A percentile compares a stretch with the other conserved stretches of the same genome.
These are phyloP conservation scores for Blennius ocellaris DNA, from an alignment of 2,113 vertebrate genomes.

Conservation along the genomic window DNA sequence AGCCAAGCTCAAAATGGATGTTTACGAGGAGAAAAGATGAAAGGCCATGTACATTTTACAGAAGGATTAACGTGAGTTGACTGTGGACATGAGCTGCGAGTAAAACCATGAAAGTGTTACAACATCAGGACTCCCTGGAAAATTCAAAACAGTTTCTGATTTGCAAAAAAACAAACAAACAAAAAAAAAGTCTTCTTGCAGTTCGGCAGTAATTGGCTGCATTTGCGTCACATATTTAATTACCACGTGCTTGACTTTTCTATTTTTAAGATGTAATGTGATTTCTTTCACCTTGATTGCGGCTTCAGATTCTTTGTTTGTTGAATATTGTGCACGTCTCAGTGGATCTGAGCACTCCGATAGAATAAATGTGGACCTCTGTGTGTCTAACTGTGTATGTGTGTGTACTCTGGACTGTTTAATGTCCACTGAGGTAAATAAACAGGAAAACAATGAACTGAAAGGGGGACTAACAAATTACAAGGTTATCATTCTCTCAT, in stretches of 20 bases:
- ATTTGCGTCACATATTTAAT: too few relatives aligned
- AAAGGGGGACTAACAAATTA: slow-evolving; percentile 21
- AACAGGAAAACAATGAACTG: slow-evolving; percentile 10
- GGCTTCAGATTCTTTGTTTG: background rate
- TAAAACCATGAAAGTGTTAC: slow-evolving; percentile 34
- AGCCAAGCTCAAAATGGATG: slow-evolving; percentile 51
- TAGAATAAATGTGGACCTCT: background rate
- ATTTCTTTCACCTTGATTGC: background rate
- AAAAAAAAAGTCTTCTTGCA: too few relatives aligned
- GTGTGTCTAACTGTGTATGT: background rate
- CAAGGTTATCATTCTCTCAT: slow-evolving; percentile 16
- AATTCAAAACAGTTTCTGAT: background rate
- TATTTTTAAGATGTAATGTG: slow-evolving; percentile 5
- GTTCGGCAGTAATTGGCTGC: too few relatives aligned
- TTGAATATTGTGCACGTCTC: slow-evolving; percentile 11
- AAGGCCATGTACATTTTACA: slow-evolving; percentile 36
- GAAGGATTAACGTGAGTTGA: slow-evolving; percentile 45
- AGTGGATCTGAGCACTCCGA: slow-evolving; percentile 2
- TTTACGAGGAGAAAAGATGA: slow-evolving; percentile 45
- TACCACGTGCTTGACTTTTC: background rate
- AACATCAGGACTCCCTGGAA: slow-evolving; percentile 15
- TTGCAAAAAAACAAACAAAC: too few relatives aligned
- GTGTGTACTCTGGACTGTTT: slow-evolving; percentile 1
- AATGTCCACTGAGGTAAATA: slow-evolving; percentile 15
- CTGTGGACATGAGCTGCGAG: slow-evolving; percentile 36